Evolutionary conservation across 2,797 vertebrate genomes (phyloP).

Genomic region (Lates japonicus): DNA sequence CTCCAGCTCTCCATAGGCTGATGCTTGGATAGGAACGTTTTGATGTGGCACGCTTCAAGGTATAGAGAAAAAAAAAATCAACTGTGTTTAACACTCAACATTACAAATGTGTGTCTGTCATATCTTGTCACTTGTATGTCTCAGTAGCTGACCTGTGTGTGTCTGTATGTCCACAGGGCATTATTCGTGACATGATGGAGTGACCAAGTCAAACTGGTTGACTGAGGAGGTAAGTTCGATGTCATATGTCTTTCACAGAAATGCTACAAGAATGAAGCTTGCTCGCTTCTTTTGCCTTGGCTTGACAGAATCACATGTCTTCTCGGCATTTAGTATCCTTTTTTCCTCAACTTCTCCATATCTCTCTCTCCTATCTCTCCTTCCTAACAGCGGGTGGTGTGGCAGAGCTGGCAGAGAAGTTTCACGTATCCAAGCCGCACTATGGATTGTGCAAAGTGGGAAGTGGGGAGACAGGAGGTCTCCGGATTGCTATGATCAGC

Average conservation of each 20-base stretch:
- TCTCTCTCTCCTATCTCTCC: constrained; percentile 20
- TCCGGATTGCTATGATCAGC: constrained; percentile 82
- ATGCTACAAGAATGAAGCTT: constrained; percentile 16
- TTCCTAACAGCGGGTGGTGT: constrained; percentile 83
- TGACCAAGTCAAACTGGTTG: constrained; percentile 87
- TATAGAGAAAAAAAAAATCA: neutral
- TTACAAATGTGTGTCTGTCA: neutral
- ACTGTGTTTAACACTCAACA: neutral
- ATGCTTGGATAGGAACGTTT: constrained; percentile 33
- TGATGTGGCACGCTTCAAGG: constrained; percentile 15
- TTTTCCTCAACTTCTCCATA: neutral
- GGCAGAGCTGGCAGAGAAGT: constrained; percentile 83
- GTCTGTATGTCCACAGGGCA: constrained; percentile 81
- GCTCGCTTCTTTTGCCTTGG: neutral
- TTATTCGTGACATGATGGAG: constrained; percentile 87
- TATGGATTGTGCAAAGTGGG: constrained; percentile 86
- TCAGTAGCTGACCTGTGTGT: constrained; percentile 50
- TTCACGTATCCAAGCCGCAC: constrained; percentile 81
- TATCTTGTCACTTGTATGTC: constrained; percentile 11
- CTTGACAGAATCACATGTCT: neutral
- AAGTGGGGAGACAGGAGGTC: constrained; percentile 71
- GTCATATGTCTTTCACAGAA: constrained; percentile 7
- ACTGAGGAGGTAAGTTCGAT: constrained; percentile 85
- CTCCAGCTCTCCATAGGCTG: constrained; percentile 49
- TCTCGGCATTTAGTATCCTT: neutral